Conservation (phyloP, 2,113 vertebrate genomes). For the Sarotherodon lohbergeri region DNA sequence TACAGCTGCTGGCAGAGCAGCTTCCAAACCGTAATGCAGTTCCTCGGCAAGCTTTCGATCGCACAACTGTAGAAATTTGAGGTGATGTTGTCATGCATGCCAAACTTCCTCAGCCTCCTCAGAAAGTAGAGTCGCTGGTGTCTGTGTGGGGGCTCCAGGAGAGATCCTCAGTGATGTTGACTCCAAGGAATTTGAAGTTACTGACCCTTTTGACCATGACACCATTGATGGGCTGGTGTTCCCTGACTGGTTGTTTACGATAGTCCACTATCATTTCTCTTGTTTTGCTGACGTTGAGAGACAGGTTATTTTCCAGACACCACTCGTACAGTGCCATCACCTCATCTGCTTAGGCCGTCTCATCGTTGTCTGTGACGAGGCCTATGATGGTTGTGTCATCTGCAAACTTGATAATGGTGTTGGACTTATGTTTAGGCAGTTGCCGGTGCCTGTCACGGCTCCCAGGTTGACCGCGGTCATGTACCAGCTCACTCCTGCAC, state of each 20-base stretch:
- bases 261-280: not conserved
- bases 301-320: not conserved
- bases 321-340: not conserved
- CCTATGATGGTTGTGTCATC: not conserved
- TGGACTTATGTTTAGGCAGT: not conserved
- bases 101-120: too few relatives aligned
- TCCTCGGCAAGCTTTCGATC: too few relatives aligned
- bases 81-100: too few relatives aligned
- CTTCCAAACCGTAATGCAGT: too few relatives aligned
- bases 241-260: not conserved
- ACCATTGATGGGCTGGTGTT: not conserved
- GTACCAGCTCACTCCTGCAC: too few relatives aligned
- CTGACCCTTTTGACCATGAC: not conserved
- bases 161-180: not conserved
- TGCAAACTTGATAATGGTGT: accelerated
- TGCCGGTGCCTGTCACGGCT: too few relatives aligned
- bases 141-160: not conserved
- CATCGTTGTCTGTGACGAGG: not conserved
- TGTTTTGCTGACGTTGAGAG: not conserved
- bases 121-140: too few relatives aligned
- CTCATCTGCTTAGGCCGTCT: not conserved
- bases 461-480: too few relatives aligned
- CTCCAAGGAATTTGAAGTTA: not conserved
- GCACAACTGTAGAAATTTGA: too few relatives aligned
- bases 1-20: too few relatives aligned